Evolutionary conservation across 2,113 vertebrate species (phyloP), one percentile per base, ranked within the genome.

Genomic region (Tringa solitaria): DNA sequence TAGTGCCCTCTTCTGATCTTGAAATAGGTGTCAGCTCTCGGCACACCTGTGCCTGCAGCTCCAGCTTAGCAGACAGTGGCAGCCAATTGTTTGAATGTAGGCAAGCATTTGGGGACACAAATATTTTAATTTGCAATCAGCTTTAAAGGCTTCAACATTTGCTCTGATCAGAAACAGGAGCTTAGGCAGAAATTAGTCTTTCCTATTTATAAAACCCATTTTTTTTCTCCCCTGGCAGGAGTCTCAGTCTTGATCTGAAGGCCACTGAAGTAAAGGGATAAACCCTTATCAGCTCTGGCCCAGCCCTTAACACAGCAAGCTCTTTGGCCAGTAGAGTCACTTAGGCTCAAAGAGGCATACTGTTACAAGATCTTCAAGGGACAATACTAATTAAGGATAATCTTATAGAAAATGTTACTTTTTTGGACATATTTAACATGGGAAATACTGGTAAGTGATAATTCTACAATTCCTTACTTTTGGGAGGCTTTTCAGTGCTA

Each of bases 1-100:
- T 84, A 84, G 90, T 96, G 92, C 95, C 92, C 95, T 93, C 92
- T 96, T 97, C 95, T 92, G 96, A 94, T 95, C 48, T 61, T 45
- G 64, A 32, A 82, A 12, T 68, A 57, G 53, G 88, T 95, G 92
- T 90, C 64, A 53, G 30, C 4, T 33, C 88, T 84, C 9, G 3
- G 83, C 90, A 45, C 48, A 93, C 83, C 93, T 96, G 60, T 67
- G 48, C 63, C 72, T 45, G 65, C 73, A n/a, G 88, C 86, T 70
- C 51, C 45, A 1, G 14, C 85, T 56, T 76, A 64, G 63, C 61
- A 54, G 53, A 33, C 24, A 27, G 50, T 35, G 41, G 59, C 54
- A 80, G 83, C 35, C 45, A 18, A 39, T 68, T 78, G 64, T 87
- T 84, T 91, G 90, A 96, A 89, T 86, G 50, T 57, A 57, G 65